These are phyloP conservation scores for Tangara arthus DNA, from an alignment of 2,797 vertebrate species.

Conservation along the genomic window DNA sequence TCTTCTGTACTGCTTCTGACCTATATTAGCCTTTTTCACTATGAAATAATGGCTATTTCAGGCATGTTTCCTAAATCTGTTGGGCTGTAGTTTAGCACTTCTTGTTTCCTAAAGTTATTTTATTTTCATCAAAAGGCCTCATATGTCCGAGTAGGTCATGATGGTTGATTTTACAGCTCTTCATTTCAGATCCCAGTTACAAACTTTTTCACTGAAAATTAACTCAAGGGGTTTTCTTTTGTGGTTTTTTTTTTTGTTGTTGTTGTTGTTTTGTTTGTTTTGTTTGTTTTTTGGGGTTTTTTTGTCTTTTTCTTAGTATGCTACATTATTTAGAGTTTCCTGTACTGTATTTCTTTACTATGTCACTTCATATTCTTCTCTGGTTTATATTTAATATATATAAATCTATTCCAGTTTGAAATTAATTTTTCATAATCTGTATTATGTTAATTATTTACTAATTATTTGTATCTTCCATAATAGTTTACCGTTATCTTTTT, in stretches of 20 bases:
- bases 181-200: neutral
- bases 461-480: neutral
- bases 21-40: neutral
- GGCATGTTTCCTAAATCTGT: neutral
- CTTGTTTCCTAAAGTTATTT: neutral
- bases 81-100: neutral
- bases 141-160: neutral
- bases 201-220: neutral
- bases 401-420: neutral
- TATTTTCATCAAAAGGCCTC: neutral
- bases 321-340: neutral
- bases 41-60: neutral
- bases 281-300: neutral
- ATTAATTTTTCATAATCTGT: neutral
- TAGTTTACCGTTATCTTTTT: neutral
- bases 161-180: neutral
- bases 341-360: neutral
- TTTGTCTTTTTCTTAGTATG: neutral
- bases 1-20: neutral
- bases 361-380: neutral
- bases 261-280: too few relatives aligned
- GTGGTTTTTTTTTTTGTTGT: rapidly evolving
- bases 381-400: neutral
- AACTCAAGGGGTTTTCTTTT: neutral
- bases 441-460: neutral